Evolutionary conservation across 1,140 invertebrate genomes (phyloP).

Genomic region (Drosophila tristis): DNA sequence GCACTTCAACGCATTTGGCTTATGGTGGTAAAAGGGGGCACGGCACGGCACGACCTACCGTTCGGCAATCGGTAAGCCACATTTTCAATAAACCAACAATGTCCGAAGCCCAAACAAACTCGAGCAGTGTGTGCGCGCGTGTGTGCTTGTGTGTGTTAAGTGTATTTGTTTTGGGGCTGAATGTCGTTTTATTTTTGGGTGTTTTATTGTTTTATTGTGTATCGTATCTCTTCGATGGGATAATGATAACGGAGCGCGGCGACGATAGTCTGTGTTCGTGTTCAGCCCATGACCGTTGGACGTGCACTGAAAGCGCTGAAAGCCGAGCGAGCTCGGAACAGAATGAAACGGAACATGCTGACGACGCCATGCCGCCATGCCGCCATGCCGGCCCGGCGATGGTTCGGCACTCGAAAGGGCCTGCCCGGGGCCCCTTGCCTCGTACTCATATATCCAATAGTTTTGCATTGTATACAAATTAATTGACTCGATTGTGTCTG

Average conservation of each 20-base stretch:
- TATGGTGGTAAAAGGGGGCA: too few relatives aligned
- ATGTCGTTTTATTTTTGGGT: conserved; percentile 2
- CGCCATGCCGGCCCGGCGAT: background rate
- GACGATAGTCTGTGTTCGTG: conserved; percentile 44
- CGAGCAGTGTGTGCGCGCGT: background rate
- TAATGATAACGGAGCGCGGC: conserved; percentile 49
- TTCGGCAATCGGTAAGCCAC: conserved; percentile 69
- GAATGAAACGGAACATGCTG: conserved; percentile 6
- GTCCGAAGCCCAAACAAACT: conserved; percentile 4
- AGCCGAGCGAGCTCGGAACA: conserved; percentile 25
- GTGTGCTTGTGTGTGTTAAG: background rate
- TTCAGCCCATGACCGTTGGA: conserved; percentile 73
- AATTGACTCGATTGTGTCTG: conserved; percentile 57
- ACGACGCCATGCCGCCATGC: background rate
- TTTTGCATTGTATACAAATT: conserved; percentile 78
- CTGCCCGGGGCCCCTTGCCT: conserved; percentile 2
- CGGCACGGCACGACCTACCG: conserved; percentile 49
- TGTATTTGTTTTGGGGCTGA: background rate
- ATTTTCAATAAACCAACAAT: conserved; percentile 39
- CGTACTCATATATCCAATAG: conserved; percentile 48
- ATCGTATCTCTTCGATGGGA: conserved; percentile 5
- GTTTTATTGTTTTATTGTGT: background rate
- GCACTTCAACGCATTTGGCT: background rate
- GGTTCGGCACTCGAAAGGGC: conserved; percentile 4
- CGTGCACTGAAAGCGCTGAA: conserved; percentile 49